These are phyloP conservation scores for Tympanuchus pallidicinctus DNA, from an alignment of 2,113 vertebrate genomes.

Conservation along the genomic window DNA sequence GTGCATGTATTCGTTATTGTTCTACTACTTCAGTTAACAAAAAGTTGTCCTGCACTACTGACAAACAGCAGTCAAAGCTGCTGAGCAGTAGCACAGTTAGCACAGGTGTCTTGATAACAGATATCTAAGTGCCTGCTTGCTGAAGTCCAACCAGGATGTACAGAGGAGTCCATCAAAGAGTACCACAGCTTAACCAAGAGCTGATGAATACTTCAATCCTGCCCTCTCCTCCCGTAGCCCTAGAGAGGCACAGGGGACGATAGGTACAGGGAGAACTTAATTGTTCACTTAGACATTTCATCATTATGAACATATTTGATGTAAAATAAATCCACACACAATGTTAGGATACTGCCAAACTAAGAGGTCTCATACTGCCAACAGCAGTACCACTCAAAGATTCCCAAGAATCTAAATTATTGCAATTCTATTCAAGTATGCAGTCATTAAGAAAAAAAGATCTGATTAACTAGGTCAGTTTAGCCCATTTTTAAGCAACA, in stretches of 20 bases:
- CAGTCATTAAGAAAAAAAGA: neutral
- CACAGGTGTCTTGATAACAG: neutral
- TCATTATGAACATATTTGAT: neutral
- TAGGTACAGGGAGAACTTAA: neutral
- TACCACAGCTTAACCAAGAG: rapidly evolving
- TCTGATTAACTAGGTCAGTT: neutral
- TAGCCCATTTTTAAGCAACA: neutral
- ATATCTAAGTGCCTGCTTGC: neutral
- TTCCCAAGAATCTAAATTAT: neutral
- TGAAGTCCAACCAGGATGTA: neutral
- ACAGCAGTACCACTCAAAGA: neutral
- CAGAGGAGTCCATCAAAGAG: neutral
- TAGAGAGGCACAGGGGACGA: neutral
- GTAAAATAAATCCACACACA: neutral
- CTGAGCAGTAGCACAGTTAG: neutral
- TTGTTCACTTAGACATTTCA: neutral
- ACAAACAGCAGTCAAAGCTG: neutral
- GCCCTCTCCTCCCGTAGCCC: neutral
- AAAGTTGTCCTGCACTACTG: neutral
- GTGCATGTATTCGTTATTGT: neutral
- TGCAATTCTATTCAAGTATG: neutral
- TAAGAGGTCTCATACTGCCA: neutral
- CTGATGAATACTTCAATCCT: rapidly evolving
- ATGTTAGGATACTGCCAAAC: rapidly evolving
- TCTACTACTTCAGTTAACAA: neutral